Evolutionary conservation across 2,113 vertebrate species (phyloP), one percentile per base, ranked within the genome.

Genomic region (Sus scrofa): DNA sequence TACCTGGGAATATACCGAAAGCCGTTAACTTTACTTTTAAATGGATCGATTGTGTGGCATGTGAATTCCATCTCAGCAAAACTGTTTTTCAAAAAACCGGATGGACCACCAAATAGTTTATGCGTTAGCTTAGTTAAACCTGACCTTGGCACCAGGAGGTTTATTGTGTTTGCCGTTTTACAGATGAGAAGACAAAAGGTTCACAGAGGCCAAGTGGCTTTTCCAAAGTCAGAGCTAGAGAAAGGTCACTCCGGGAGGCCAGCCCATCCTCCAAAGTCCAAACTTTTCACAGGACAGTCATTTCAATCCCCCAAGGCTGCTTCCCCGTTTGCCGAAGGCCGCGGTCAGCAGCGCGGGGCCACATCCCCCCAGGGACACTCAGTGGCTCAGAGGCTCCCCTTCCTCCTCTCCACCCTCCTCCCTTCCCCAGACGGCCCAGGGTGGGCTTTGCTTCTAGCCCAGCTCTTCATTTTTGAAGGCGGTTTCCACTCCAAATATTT

Each of bases 401-500:
- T 20, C 7, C 58, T 16, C 30, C 7, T 5, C 24, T 4, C 30
- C 50, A 37, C 20, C 62, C 7, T 20, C 54, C 54, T 3, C 54
- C 54, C 54, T 44, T 44, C 44, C 11, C 50, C 32, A 34, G 32
- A 79, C 0, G 1, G 32, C 12, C 37, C 9, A 91, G 71, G 70
- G 77, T 19, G 26, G 56, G 83, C 67, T 1, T 50, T 44, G 62
- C 88, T 71, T 93, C 58, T 75, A 20, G 84, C 3, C 11, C 79
- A 60, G 11, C 63, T 78, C 14, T 44, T 63, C 24, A 62, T 94
- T 87, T 96, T 97, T 78, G 71, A 65, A 58, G 70, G 71, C 10
- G 0, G 91, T 70, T 77, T 73, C 75, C 19, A 3, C 30, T 91
- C 82, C 86, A 89, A 92, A 79, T 91, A 93, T 86, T 96, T 97